Evolutionary conservation across 2,888 invertebrate species (phyloP), one percentile per base, ranked within the genome.

Genomic region (Chelonus formosanus): DNA sequence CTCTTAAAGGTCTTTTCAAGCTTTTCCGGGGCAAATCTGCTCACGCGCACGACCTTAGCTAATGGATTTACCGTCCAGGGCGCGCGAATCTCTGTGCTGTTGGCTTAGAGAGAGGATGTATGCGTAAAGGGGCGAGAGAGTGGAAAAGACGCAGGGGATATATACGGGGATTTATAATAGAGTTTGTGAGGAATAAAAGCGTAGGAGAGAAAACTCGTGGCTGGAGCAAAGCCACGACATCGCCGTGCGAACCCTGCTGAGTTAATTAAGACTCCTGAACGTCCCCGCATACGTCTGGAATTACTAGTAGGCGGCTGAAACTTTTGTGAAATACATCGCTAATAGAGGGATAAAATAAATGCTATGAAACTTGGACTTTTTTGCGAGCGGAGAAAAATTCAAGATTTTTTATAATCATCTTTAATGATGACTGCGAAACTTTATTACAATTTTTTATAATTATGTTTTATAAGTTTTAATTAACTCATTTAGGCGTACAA

Each of bases 111-210:
- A 45, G 3, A 32, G 45, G 6, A 10, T 43, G 35, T 4, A 10
- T 32, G 40, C 45, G 44, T n/a, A 55, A 60, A 63, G 36, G 65
- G 63, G 59, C 54, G 62, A 65, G 67, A 60, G 63, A 50, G 63
- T 62, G 64, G 64, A 68, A 68, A 70, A 70, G 69, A 68, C 60
- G 55, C 65, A 58, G 48, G 58, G 44, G 34, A 50, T 62, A 67
- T 66, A 68, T 67, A 71, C 69, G 67, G 69, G 70, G 71, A 72
- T 72, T 72, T 70, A 72, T 72, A 72, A 71, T 67, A 58, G 66
- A 61, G 65, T 67, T 66, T 66, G 50, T 56, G 61, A 56, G 57
- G 56, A 65, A 72, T 65, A 67, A 60, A 67, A 20, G 20, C 20
- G 20, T 20, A 20, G 20, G 57, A 43, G 55, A 35, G 7, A 45